Evolutionary conservation across 1,140 invertebrate species (phyloP).

Genomic region (Ceratosolen solmsi): DNA sequence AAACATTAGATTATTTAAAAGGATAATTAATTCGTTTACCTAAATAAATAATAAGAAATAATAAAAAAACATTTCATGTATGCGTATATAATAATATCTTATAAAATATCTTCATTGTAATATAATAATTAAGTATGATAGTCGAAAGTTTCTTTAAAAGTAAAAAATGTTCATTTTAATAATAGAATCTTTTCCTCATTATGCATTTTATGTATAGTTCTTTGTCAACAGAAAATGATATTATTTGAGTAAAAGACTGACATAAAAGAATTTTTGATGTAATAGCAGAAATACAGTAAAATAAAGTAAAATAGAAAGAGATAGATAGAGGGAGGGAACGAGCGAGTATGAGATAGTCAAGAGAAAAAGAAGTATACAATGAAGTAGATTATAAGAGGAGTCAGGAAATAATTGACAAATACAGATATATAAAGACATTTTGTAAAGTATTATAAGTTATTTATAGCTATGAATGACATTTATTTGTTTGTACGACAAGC

Average conservation of each 20-base stretch:
- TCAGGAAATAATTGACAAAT: no score
- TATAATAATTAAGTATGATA: conserved; percentile 1
- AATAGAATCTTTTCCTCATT: conserved; percentile 16
- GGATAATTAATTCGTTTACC: no score
- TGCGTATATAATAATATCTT: not conserved
- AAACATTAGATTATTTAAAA: not conserved
- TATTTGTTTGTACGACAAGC: no score
- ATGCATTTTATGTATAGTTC: not conserved
- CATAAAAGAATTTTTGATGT: no score
- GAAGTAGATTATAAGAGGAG: no score
- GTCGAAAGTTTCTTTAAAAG: not conserved
- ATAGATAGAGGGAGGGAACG: not conserved
- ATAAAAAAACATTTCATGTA: no score
- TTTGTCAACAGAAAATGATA: not conserved
- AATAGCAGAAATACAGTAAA: not conserved
- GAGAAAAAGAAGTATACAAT: no score
- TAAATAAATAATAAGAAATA: no score
- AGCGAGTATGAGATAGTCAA: not conserved
- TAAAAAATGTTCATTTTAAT: conserved; percentile 8
- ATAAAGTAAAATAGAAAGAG: not conserved
- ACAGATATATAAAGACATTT: no score
- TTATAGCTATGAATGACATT: no score
- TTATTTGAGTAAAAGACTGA: conserved; percentile 29
- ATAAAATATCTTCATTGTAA: conserved; percentile 28
- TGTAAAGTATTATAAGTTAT: no score